Base-by-base conservation (phyloP, 2,888 invertebrate species). In the Phortica okadai region DNA sequence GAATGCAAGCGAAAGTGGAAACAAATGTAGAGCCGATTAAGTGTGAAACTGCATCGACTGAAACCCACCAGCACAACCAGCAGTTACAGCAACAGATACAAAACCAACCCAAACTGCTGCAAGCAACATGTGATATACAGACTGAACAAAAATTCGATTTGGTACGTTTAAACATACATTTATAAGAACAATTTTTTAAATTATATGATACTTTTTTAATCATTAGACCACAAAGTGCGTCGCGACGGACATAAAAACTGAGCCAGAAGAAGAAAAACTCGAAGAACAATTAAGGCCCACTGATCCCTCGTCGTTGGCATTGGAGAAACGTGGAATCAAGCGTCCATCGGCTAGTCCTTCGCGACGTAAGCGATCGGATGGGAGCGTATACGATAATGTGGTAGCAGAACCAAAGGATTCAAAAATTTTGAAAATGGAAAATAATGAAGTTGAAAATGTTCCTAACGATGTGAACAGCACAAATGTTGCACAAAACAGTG, bases 91-190 rank as follows among this genome's bases (percentile, higher is more conserved):
- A 56, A n/a, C 73, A 74, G 59, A 77, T 70, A 41, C 80, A 76
- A 10, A 14, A 10, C 11, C 78, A 77, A 11, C 78, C 74, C 16
- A 77, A 75, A 72, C 80, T 74, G 74, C 82, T 79, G 80, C 83
- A 84, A 84, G 83, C 82, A 83, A 85, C 81, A 88, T 87, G 88
- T 87, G 88, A 88, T 87, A 87, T 85, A 83, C 85, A 87, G 86
- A 87, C 86, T 87, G 86, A 88, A 82, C 76, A 81, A 81, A 82
- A 85, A 82, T 81, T 77, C 80, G 84, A 87, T 81, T 80, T 80
- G 84, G 86, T 87, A 81, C 74, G 82, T 10, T 4, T 7, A 54
- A 14, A 64, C 8, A 8, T 21, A 33, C 45, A 21, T 41, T 54
- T 70, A 54, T 11, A 42, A 7, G 11, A 62, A 62, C 25, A 62